Evolutionary conservation across 2,797 vertebrate genomes (phyloP), one percentile per base, ranked within the genome.

Genomic region (Muraenolepis orangiensis): DNA sequence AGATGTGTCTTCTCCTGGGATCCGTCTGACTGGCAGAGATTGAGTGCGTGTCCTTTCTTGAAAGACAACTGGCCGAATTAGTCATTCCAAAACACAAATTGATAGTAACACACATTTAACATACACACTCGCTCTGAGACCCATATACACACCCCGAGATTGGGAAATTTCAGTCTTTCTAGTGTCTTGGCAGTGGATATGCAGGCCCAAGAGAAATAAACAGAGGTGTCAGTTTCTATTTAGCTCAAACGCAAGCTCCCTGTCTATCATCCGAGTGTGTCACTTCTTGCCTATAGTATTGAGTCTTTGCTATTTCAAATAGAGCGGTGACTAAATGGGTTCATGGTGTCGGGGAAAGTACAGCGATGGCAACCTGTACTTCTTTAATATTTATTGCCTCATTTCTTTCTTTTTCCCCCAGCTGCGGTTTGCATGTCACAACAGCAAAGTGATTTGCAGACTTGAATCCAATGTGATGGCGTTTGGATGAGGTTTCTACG

Each of bases 181-280:
- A 0, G 76, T 75, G 70, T 83, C 82, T 79, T 51, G 66, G 51
- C 80, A 77, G 80, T 71, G 74, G 86, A 90, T 90, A 77, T 87
- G 82, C 82, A 79, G 89, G 78, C 87, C 86, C 81, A 73, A 80
- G 88, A 87, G 87, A 90, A 91, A 92, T 92, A 93, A 93, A 91
- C 89, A 90, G 86, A 91, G 82, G 80, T 91, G 92, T 93, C 91
- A 92, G 90, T 92, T 92, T 90, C 76, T 81, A 92, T 94, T 93
- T 91, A 77, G 75, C 83, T 94, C 91, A 93, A 90, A 86, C 87
- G 78, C 78, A n/a, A 77, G 76, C 70, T 72, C 83, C 66, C 90
- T 90, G 92, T 87, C 92, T 81, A 80, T 94, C 91, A 93, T 90
- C 78, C 86, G 86, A 85, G 88, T 83, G 81, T 85, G 81, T 83